Evolutionary conservation across 2,888 invertebrate species (phyloP).

Genomic region (Cephonodes hylas): DNA sequence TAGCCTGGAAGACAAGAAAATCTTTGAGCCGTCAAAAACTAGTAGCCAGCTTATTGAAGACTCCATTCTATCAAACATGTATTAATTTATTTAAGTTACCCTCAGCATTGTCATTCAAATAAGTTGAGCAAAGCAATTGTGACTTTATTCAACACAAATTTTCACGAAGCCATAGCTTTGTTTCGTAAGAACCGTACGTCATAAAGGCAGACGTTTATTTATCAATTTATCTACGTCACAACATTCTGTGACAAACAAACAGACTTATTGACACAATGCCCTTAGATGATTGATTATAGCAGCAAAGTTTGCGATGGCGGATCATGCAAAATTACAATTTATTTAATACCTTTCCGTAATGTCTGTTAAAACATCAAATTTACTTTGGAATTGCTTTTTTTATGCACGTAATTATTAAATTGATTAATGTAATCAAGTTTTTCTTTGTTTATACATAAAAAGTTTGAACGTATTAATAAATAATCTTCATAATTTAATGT

Average conservation of each 20-base stretch:
- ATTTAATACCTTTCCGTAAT: conserved; percentile 14
- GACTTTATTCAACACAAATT: not conserved
- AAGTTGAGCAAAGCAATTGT: not conserved
- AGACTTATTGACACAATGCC: conserved; percentile 38
- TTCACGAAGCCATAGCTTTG: conserved; percentile 27
- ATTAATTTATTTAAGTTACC: no score
- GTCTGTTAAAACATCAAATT: not conserved
- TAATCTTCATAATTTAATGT: no score
- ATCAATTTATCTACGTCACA: conserved; percentile 39
- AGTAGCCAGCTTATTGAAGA: no score
- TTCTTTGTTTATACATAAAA: not conserved
- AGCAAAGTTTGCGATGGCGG: conserved; percentile 9
- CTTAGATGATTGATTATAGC: conserved; percentile 34
- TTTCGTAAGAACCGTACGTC: conserved; percentile 22
- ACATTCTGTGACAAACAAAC: conserved; percentile 28
- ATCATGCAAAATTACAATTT: conserved; percentile 34
- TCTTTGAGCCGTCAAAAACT: no score
- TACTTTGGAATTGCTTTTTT: not conserved
- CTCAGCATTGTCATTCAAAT: not conserved
- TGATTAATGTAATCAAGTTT: not conserved
- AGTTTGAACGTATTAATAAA: no score
- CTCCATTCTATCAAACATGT: no score
- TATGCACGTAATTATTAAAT: not conserved
- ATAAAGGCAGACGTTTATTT: conserved; percentile 26
- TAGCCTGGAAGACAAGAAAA: no score